phyloP scores from a whole-genome alignment of 2,888 invertebrate genomes.

The Cheilosia soror region DNA sequence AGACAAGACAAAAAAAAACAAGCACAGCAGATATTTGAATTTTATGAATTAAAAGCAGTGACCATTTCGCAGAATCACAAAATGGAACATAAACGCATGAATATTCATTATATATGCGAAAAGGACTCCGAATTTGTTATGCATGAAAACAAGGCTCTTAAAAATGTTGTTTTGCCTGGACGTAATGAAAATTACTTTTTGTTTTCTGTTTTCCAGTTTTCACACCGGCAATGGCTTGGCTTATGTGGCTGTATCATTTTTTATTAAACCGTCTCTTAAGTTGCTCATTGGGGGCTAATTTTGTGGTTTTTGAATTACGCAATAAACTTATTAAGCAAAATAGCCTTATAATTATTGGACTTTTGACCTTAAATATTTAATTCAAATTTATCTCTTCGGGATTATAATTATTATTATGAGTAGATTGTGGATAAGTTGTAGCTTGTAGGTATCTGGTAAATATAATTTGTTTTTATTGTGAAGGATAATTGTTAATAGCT shows the following conservation, averaged over 20 bases:
- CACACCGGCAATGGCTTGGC: conserved; percentile 25
- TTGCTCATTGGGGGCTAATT: conserved; percentile 43
- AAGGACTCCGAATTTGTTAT: conserved; percentile 67
- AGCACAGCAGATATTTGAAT: conserved; percentile 19
- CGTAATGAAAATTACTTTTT: conserved; percentile 64
- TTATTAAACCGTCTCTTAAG: conserved; percentile 44
- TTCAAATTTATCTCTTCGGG: conserved; percentile 31
- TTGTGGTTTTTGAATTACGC: conserved; percentile 39
- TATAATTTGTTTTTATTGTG: background rate
- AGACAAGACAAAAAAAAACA: conserved; percentile 29
- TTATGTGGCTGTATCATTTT: conserved; percentile 33
- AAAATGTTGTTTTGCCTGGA: conserved; percentile 51
- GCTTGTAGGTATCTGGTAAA: background rate
- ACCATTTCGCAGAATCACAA: conserved; percentile 56
- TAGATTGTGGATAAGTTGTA: too few relatives aligned
- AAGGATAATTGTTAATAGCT: background rate
- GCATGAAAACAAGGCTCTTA: conserved; percentile 64
- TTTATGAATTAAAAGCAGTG: conserved; percentile 45
- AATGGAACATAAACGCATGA: conserved; percentile 62
- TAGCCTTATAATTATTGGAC: conserved; percentile 38
- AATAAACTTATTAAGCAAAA: conserved; percentile 47
- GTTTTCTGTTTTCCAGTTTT: conserved; percentile 18
- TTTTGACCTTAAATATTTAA: conserved; percentile 38
- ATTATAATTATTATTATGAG: conserved; percentile 5
- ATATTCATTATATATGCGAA: conserved; percentile 55